Percentiles rank a stretch among this genome's conserved stretches.
Evolutionary conservation across 2,888 invertebrate species (phyloP).

Genomic region (Petrolisthes cinctipes): DNA sequence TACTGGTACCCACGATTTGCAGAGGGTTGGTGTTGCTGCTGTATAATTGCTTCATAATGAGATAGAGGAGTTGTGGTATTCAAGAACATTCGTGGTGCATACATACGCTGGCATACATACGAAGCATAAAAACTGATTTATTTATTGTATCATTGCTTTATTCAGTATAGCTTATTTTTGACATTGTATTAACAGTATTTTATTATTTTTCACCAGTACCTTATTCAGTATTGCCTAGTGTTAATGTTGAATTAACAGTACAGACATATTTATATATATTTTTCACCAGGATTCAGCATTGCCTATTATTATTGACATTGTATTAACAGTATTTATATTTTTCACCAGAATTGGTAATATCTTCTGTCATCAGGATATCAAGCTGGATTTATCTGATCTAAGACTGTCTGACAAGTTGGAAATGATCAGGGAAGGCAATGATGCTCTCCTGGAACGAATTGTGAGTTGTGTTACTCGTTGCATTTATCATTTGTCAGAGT

Average conservation of each 20-base stretch:
- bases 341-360: conserved; percentile 49
- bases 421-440: conserved; percentile 84
- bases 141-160: background rate
- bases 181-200: background rate
- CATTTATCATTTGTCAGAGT: no score
- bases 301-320: background rate
- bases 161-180: background rate
- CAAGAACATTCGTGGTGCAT: no score
- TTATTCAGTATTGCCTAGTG: background rate
- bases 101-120: no score
- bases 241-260: background rate
- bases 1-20: no score
- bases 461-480: conserved; percentile 75
- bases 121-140: conserved; percentile 1
- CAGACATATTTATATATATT: no score
- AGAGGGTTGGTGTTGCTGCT: no score
- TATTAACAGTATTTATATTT: no score
- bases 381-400: conserved; percentile 25
- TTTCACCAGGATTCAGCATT: no score
- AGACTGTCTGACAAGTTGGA: conserved; percentile 79
- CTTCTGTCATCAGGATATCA: conserved; percentile 61
- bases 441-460: conserved; percentile 84
- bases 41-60: no score
- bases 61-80: no score
- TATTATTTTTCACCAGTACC: background rate